Conservation (phyloP, 2,113 vertebrate genomes). For the Esox niger region DNA sequence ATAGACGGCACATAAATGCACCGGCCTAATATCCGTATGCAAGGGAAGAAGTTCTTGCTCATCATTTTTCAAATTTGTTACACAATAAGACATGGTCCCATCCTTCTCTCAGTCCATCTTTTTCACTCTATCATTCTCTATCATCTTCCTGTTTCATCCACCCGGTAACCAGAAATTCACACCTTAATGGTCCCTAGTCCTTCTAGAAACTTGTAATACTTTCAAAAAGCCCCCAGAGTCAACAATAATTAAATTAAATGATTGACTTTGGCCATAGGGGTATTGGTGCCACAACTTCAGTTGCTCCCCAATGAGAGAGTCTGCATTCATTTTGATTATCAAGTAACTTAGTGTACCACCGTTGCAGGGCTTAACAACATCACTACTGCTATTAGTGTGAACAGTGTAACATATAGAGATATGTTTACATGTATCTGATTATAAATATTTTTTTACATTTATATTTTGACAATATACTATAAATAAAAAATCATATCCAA, state of each 20-base stretch:
- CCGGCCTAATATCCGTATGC: conserved; percentile 13
- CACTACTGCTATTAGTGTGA: background rate
- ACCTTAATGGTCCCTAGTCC: conserved; percentile 8
- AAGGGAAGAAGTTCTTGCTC: conserved; percentile 16
- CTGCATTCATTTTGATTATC: background rate
- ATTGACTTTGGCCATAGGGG: conserved; percentile 18
- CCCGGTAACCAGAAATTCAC: conserved; percentile 19
- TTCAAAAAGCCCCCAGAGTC: conserved; percentile 19
- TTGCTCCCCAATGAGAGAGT: background rate
- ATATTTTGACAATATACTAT: no score
- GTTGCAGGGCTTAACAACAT: background rate
- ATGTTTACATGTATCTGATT: conserved; percentile 8
- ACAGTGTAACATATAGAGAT: background rate
- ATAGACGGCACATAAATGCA: conserved; percentile 1
- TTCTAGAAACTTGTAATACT: conserved; percentile 22
- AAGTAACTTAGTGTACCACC: background rate
- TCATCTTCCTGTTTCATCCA: background rate
- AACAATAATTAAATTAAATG: conserved; percentile 30
- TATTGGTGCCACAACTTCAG: background rate
- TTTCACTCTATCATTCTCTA: background rate
- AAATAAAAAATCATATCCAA: background rate
- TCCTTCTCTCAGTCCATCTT: background rate
- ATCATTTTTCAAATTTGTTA: conserved; percentile 33
- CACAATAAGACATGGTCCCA: conserved; percentile 22
- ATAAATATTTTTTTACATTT: background rate